These are phyloP conservation scores for Ophonus ardosiacus DNA, from an alignment of 2,888 invertebrate species.

Conservation along the genomic window DNA sequence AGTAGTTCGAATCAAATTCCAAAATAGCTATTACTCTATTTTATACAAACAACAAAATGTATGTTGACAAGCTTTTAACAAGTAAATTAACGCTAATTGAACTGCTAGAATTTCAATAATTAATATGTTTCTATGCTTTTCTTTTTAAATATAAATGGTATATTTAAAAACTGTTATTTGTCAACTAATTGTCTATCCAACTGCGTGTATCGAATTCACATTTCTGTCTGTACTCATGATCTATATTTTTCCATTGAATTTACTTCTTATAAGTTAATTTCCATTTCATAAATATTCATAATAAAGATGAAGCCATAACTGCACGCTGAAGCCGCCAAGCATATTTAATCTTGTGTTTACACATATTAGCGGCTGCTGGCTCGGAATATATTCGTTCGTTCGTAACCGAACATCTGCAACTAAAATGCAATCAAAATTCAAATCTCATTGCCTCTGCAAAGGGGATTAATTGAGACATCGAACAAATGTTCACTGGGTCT, in stretches of 20 bases:
- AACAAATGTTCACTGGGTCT: slow-evolving; percentile 9
- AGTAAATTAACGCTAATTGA: too few species aligned
- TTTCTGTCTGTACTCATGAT: too few species aligned
- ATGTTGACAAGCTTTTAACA: too few species aligned
- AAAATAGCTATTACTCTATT: too few species aligned
- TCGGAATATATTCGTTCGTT: slow-evolving; percentile 43
- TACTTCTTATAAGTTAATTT: slow-evolving; percentile 42
- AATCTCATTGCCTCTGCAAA: slow-evolving; percentile 26
- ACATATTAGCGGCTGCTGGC: slow-evolving; percentile 15
- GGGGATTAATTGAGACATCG: slow-evolving; percentile 39
- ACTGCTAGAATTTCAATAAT: too few species aligned
- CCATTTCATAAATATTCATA: slow-evolving; percentile 51
- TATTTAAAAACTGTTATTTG: too few species aligned
- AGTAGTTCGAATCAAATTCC: too few species aligned
- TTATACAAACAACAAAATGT: too few species aligned
- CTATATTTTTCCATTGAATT: neutral
- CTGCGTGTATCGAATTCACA: too few species aligned
- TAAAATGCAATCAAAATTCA: slow-evolving; percentile 56
- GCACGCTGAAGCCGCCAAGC: slow-evolving; percentile 22
- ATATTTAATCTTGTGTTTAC: slow-evolving; percentile 50
- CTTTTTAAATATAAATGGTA: too few species aligned
- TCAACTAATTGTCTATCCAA: too few species aligned
- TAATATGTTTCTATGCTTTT: too few species aligned
- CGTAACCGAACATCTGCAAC: slow-evolving; percentile 50
- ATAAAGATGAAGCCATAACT: slow-evolving; percentile 13